Conservation (phyloP, 1,140 invertebrate genomes). For the Holotrichia oblita region DNA sequence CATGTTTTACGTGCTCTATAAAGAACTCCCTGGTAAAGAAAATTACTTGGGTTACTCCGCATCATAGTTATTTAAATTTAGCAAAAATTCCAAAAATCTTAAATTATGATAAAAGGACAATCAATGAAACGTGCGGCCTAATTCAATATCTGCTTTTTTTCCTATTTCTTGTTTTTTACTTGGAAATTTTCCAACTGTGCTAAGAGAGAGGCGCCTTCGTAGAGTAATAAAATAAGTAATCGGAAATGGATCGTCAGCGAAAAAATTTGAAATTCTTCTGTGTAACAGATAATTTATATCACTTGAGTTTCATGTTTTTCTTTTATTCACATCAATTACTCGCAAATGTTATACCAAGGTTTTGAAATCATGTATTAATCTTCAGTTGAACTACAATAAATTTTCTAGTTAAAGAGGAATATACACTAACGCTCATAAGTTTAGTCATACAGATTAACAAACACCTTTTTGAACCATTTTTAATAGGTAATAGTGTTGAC, state of each 20-base stretch:
- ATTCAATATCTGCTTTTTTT: neutral
- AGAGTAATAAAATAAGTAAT: conserved; percentile 15
- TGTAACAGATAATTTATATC: neutral
- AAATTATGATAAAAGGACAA: neutral
- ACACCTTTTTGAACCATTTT: too few relatives aligned
- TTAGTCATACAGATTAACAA: too few relatives aligned
- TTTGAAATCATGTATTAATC: too few relatives aligned
- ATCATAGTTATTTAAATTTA: conserved; percentile 16
- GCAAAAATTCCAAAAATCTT: neutral
- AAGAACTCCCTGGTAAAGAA: too few relatives aligned
- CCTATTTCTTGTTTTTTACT: neutral
- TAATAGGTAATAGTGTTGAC: too few relatives aligned
- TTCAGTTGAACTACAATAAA: too few relatives aligned
- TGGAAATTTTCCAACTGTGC: conserved; percentile 13
- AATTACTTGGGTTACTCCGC: neutral
- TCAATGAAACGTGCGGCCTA: neutral
- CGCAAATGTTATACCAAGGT: too few relatives aligned
- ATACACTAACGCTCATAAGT: too few relatives aligned
- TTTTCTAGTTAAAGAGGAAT: too few relatives aligned
- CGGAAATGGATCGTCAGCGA: conserved; percentile 4
- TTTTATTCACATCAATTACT: neutral
- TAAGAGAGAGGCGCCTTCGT: neutral
- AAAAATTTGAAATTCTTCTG: neutral
- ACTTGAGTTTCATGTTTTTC: neutral
- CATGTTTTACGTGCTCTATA: too few relatives aligned